Evolutionary conservation across 2,113 vertebrate genomes (phyloP).

Genomic region (Austrofundulus limnaeus): DNA sequence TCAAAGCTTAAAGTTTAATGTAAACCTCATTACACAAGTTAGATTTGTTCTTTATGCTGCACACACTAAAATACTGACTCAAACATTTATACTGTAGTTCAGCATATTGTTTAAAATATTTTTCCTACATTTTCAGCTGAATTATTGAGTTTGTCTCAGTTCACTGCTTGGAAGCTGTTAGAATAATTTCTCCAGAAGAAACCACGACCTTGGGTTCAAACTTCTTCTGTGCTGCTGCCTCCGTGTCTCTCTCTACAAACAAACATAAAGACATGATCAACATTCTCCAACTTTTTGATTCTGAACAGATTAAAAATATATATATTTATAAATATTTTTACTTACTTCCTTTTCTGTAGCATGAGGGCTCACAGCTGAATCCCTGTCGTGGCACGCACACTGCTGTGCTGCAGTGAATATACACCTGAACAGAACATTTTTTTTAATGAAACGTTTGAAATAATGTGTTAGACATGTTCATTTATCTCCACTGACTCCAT

Average conservation of each 20-base stretch:
- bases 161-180: not conserved
- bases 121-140: conserved; percentile 2
- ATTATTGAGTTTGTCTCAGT: not conserved
- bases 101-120: not conserved
- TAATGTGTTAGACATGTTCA: not conserved
- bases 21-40: not conserved
- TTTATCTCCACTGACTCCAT: not conserved
- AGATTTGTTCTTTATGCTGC: not conserved
- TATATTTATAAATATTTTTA: not conserved
- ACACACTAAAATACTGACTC: conserved; percentile 28
- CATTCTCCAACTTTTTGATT: not conserved
- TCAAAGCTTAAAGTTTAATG: not conserved
- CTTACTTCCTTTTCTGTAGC: conserved; percentile 49
- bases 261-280: conserved; percentile 27
- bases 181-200: conserved; percentile 48
- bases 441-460: not conserved
- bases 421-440: conserved; percentile 48
- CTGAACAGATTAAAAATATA: not conserved
- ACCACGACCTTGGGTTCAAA: conserved; percentile 37
- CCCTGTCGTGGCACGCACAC: conserved; percentile 32
- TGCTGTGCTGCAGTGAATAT: conserved; percentile 67
- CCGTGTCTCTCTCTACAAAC: conserved; percentile 43
- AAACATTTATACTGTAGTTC: too few relatives aligned
- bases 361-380: conserved; percentile 46
- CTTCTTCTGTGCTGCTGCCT: not conserved